These are phyloP conservation scores for Eretmochelys imbricata DNA, from an alignment of 2,113 vertebrate species.

Conservation along the genomic window DNA sequence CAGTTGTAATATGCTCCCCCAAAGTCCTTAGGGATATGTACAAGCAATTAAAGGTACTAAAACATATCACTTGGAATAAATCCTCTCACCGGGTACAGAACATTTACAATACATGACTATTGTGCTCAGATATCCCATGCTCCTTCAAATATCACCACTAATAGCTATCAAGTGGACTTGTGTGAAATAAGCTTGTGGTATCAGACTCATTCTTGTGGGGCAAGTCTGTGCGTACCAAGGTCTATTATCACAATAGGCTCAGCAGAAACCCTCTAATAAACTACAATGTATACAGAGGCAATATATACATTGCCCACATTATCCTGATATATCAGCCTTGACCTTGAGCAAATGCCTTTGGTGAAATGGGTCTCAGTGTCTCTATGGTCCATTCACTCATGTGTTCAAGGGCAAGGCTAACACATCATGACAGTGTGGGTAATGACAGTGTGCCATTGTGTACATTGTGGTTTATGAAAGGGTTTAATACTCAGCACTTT, in stretches of 20 bases:
- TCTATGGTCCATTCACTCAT: accelerated
- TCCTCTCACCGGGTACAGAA: accelerated
- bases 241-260: not conserved
- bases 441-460: accelerated
- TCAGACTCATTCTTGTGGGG: not conserved
- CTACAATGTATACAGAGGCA: too few relatives aligned
- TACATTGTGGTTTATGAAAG: not conserved
- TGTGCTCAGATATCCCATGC: not conserved
- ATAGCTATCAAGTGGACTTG: not conserved
- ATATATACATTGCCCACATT: too few relatives aligned
- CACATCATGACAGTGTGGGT: accelerated
- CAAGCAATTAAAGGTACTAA: not conserved
- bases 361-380: not conserved
- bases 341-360: not conserved
- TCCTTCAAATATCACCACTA: not conserved
- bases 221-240: not conserved
- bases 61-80: not conserved
- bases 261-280: not conserved
- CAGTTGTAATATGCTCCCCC: accelerated
- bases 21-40: not conserved
- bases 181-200: not conserved
- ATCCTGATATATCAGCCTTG: not conserved
- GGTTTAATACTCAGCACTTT: not conserved
- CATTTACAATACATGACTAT: accelerated
- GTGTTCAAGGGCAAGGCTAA: not conserved